Evolutionary conservation across 2,113 vertebrate species (phyloP).

Genomic region (Nycticryphes semicollaris): DNA sequence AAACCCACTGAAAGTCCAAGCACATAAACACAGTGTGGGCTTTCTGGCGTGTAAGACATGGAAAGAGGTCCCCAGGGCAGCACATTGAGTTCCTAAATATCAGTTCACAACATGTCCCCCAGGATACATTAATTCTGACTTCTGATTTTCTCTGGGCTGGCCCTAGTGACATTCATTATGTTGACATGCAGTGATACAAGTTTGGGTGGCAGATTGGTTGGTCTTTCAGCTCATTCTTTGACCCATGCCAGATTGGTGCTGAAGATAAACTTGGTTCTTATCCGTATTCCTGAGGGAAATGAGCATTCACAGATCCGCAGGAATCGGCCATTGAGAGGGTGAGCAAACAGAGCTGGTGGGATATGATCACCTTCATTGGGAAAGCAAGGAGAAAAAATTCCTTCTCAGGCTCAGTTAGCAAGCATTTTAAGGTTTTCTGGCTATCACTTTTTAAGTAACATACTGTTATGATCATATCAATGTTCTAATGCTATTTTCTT

Average conservation of each 20-base stretch:
- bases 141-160: background rate
- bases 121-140: constrained; percentile 3
- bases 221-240: background rate
- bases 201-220: background rate
- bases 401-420: background rate
- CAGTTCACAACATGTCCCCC: background rate
- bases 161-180: background rate
- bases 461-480: background rate
- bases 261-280: background rate
- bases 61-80: background rate
- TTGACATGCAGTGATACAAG: background rate
- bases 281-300: background rate
- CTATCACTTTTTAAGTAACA: background rate
- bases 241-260: background rate
- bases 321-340: background rate
- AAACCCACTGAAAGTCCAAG: background rate
- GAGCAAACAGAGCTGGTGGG: background rate
- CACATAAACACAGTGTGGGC: background rate
- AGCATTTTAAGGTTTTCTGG: constrained; percentile 10
- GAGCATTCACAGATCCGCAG: background rate
- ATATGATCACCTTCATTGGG: background rate
- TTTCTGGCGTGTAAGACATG: background rate
- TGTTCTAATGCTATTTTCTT: background rate
- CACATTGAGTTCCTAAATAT: background rate
- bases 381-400: constrained; percentile 14